Evolutionary conservation across 2,113 vertebrate species (phyloP).

Genomic region (Gobio gobio): DNA sequence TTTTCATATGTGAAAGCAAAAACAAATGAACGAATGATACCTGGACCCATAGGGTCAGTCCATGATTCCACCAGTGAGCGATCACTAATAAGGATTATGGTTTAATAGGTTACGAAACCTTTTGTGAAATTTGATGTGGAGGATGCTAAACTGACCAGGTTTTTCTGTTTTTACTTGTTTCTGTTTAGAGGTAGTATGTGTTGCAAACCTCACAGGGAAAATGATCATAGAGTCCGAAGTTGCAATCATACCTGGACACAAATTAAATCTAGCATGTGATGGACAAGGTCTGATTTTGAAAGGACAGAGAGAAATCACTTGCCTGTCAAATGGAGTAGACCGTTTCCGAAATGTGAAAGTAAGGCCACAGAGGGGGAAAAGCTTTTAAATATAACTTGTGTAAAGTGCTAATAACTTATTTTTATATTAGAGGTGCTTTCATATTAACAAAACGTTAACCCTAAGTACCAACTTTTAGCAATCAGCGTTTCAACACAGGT

Average conservation of each 20-base stretch:
- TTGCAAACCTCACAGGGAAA: background rate
- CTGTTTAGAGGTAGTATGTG: background rate
- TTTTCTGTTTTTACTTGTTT: background rate
- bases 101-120: no score
- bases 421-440: no score
- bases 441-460: no score
- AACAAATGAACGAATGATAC: no score
- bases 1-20: no score
- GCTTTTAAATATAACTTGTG: no score
- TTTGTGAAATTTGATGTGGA: background rate
- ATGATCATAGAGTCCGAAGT: background rate
- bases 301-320: slow-evolving; percentile 31
- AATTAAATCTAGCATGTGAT: background rate
- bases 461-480: no score
- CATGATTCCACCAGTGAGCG: no score
- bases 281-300: background rate
- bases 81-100: no score
- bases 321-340: slow-evolving; percentile 66
- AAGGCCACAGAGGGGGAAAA: slow-evolving; percentile 40
- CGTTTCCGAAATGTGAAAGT: slow-evolving; percentile 82
- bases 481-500: no score
- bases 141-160: background rate
- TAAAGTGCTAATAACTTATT: no score
- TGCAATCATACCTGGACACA: slow-evolving; percentile 4
- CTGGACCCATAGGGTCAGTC: no score